These are phyloP conservation scores for Malurus melanocephalus DNA, from an alignment of 2,113 vertebrate genomes.

Conservation along the genomic window DNA sequence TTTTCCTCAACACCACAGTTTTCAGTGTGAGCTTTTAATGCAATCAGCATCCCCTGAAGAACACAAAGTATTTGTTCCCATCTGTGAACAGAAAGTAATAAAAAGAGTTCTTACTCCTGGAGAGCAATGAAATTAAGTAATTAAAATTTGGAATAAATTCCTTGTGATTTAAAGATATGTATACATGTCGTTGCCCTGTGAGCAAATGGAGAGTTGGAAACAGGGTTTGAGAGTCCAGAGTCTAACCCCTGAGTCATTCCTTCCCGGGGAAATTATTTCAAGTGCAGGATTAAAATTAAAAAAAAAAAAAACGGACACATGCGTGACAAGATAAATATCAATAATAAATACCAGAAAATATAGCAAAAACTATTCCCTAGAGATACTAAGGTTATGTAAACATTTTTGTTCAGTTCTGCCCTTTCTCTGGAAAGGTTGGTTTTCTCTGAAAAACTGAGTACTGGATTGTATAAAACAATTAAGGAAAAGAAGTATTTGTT, in stretches of 20 bases:
- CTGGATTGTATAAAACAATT: neutral
- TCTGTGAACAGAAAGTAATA: neutral
- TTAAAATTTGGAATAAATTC: neutral
- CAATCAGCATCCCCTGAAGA: neutral
- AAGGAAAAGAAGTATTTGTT: neutral
- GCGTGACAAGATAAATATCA: neutral
- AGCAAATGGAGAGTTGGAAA: constrained; percentile 7
- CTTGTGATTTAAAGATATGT: neutral
- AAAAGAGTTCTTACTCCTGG: neutral
- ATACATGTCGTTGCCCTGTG: neutral
- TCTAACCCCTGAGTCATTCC: neutral
- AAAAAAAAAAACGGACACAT: neutral
- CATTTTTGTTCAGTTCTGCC: neutral
- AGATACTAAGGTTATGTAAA: neutral
- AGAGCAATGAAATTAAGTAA: neutral
- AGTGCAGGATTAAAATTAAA: neutral
- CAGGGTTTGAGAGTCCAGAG: neutral
- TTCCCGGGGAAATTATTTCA: constrained; percentile 6
- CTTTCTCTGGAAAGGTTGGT: neutral
- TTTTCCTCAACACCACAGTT: neutral
- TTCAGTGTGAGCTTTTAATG: neutral
- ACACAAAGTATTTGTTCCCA: neutral
- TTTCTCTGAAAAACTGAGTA: neutral
- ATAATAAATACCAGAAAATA: constrained; percentile 1
- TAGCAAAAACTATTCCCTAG: neutral